Conservation (phyloP, 2,113 vertebrate species). For the Aegotheles bennettii region DNA sequence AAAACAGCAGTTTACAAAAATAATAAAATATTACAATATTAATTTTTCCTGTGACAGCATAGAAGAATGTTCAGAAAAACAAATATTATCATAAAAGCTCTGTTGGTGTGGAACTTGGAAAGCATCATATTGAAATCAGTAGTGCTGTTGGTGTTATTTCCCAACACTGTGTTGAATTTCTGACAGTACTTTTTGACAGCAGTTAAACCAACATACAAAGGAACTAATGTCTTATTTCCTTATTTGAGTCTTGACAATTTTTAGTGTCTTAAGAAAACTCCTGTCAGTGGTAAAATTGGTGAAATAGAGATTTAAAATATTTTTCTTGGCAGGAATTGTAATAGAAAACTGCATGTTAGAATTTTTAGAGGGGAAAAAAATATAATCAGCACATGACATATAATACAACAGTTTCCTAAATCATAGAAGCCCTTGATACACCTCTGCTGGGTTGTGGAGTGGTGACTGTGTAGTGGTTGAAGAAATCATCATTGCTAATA, state of each 20-base stretch:
- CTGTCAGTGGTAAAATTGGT: background rate
- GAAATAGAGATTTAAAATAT: slow-evolving; percentile 4
- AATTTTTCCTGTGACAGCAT: background rate
- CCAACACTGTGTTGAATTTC: background rate
- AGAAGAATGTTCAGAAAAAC: background rate
- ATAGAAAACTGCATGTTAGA: background rate
- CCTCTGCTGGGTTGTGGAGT: background rate
- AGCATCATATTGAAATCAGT: background rate
- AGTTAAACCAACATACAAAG: background rate
- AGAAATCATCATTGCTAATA: slow-evolving; percentile 33
- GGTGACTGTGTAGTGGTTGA: background rate
- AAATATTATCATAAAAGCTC: background rate
- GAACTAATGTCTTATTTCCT: slow-evolving; percentile 15
- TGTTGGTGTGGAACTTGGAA: background rate
- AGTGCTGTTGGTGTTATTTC: background rate
- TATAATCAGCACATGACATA: background rate
- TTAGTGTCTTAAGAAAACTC: slow-evolving; percentile 9
- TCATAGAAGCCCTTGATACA: background rate
- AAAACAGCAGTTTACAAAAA: background rate
- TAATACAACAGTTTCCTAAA: background rate
- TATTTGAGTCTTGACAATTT: slow-evolving; percentile 15
- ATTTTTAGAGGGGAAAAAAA: background rate
- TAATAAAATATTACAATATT: background rate
- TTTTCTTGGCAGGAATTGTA: background rate
- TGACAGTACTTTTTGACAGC: background rate